phyloP scores from a whole-genome alignment of 1,140 invertebrate genomes.

The Phortica variegata region DNA sequence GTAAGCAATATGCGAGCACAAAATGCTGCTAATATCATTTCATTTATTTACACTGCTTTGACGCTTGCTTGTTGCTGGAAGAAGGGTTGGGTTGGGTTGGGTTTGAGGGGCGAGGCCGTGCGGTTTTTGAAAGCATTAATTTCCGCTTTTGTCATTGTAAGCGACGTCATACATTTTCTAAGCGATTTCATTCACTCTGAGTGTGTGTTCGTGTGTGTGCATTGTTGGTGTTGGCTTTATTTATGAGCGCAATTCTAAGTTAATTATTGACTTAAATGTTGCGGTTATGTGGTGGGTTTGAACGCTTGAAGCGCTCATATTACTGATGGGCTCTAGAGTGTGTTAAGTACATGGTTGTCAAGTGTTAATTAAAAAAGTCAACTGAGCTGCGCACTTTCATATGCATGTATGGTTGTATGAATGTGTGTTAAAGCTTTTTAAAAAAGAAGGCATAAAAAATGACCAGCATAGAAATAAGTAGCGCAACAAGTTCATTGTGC shows the following conservation, averaged over 20 bases:
- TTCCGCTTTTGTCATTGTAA: slow-evolving; percentile 22
- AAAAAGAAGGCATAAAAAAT: too few relatives aligned
- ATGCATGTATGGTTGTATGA: not conserved
- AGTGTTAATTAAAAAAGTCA: slow-evolving; percentile 4
- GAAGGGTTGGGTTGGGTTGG: too few relatives aligned
- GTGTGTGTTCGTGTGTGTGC: too few relatives aligned
- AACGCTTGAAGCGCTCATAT: not conserved
- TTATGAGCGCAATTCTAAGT: slow-evolving; percentile 23
- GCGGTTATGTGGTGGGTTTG: slow-evolving; percentile 3
- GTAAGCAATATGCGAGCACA: slow-evolving; percentile 12
- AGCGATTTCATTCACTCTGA: too few relatives aligned
- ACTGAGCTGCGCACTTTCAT: slow-evolving; percentile 3
- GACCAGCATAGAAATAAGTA: too few relatives aligned
- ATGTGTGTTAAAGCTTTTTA: too few relatives aligned
- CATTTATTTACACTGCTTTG: slow-evolving; percentile 32
- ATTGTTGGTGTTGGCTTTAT: not conserved
- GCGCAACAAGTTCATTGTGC: too few relatives aligned
- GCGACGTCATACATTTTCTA: not conserved
- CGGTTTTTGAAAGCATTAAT: slow-evolving; percentile 20
- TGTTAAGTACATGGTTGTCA: too few relatives aligned
- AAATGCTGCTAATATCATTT: slow-evolving; percentile 40
- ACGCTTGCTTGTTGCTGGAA: too few relatives aligned
- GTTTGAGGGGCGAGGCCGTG: too few relatives aligned
- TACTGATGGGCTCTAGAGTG: not conserved
- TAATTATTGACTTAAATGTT: slow-evolving; percentile 29